These are phyloP conservation scores for Brotogeris chrysoptera DNA, from an alignment of 2,797 vertebrate genomes.

Conservation along the genomic window DNA sequence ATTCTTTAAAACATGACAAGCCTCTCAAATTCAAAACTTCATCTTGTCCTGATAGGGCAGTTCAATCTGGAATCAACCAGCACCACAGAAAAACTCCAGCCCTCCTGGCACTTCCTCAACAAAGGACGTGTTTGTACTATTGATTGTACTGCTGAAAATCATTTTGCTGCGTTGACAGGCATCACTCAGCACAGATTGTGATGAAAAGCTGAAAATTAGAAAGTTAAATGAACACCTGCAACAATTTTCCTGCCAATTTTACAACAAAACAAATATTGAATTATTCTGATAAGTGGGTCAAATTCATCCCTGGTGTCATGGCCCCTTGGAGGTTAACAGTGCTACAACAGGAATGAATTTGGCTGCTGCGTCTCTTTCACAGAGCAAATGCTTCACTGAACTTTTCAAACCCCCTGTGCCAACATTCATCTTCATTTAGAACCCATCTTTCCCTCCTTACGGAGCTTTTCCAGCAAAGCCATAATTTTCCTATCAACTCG, in stretches of 20 bases:
- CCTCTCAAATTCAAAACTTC: neutral
- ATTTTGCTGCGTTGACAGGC: slow-evolving; percentile 67
- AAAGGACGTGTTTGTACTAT: slow-evolving; percentile 61
- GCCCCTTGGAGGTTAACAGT: slow-evolving; percentile 25
- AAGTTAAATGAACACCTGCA: slow-evolving; percentile 70
- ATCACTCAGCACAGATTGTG: slow-evolving; percentile 64
- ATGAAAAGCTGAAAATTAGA: slow-evolving; percentile 66
- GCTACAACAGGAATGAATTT: neutral
- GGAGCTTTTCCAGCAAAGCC: slow-evolving; percentile 8
- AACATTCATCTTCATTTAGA: slow-evolving; percentile 62
- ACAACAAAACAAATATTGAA: slow-evolving; percentile 63
- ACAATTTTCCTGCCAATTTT: slow-evolving; percentile 58
- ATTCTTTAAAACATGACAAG: neutral
- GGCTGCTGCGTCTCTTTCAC: neutral
- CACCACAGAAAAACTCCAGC: slow-evolving; percentile 1
- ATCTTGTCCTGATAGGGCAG: neutral
- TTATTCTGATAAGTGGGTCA: slow-evolving; percentile 60
- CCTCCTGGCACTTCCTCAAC: slow-evolving; percentile 61
- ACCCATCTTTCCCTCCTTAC: slow-evolving; percentile 36
- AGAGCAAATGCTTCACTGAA: slow-evolving; percentile 16
- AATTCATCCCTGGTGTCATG: slow-evolving; percentile 54
- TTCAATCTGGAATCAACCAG: slow-evolving; percentile 34
- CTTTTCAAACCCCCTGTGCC: slow-evolving; percentile 7
- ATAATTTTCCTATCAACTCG: slow-evolving; percentile 47
- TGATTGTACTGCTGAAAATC: slow-evolving; percentile 62